Percentiles rank a stretch among this genome's conserved stretches.
Conservation (phyloP, 1,140 invertebrate genomes). For the Augochlora pura region DNA sequence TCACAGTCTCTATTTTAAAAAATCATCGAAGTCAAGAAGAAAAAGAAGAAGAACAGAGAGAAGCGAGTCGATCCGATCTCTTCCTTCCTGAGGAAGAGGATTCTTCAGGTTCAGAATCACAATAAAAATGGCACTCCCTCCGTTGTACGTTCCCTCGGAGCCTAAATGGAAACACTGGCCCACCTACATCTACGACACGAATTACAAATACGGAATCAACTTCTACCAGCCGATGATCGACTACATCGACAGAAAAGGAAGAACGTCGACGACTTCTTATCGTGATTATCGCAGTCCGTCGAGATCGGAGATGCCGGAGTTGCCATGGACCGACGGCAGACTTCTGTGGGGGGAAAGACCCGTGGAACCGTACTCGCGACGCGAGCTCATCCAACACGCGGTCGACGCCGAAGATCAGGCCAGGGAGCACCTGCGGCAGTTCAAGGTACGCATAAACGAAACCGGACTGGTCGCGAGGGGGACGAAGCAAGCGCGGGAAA, state of each 20-base stretch:
- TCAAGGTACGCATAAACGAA: constrained; percentile 72
- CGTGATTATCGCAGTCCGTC: background rate
- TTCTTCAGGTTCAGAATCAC: background rate
- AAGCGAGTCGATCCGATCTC: background rate
- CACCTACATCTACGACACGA: constrained; percentile 87
- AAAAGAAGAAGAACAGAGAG: background rate
- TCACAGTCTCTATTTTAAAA: background rate
- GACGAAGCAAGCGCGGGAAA: constrained; percentile 18
- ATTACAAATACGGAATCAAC: constrained; percentile 90
- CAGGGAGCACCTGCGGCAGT: constrained; percentile 83
- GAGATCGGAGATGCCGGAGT: constrained; percentile 80
- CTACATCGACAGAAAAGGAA: constrained; percentile 84
- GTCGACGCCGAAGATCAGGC: constrained; percentile 84
- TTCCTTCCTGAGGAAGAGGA: background rate
- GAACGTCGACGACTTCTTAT: constrained; percentile 41
- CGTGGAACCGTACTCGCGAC: constrained; percentile 82
- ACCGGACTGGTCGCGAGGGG: background rate
- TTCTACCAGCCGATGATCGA: constrained; percentile 92
- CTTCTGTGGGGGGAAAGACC: constrained; percentile 77
- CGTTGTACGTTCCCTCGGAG: constrained; percentile 78
- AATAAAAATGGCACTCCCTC: constrained; percentile 60
- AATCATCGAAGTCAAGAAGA: background rate
- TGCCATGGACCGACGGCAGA: constrained; percentile 88
- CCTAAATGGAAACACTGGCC: constrained; percentile 76
- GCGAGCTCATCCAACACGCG: constrained; percentile 84